Percentiles rank a stretch among this genome's conserved stretches.
These are phyloP conservation scores for Aporophyla lueneburgensis DNA, from an alignment of 2,888 invertebrate genomes.

Conservation along the genomic window DNA sequence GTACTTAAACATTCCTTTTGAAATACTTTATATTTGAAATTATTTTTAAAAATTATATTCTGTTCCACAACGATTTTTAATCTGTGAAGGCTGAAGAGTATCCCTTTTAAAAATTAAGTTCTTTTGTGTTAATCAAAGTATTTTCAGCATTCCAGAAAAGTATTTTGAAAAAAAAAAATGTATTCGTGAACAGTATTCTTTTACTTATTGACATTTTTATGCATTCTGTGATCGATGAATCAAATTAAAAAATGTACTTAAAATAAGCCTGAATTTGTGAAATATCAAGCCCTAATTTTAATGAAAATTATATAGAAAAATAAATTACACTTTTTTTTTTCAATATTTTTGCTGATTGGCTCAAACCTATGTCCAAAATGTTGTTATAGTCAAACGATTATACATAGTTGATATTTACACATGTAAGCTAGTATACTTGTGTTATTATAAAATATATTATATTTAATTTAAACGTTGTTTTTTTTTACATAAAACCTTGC, in stretches of 20 bases:
- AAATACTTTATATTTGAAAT: slow-evolving; percentile 17
- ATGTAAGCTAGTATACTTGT: slow-evolving; percentile 83
- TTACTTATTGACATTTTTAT: slow-evolving; percentile 60
- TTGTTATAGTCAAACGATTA: slow-evolving; percentile 72
- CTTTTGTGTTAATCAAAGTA: slow-evolving; percentile 15
- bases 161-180: slow-evolving; percentile 42
- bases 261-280: slow-evolving; percentile 38
- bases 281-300: slow-evolving; percentile 32
- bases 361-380: slow-evolving; percentile 76
- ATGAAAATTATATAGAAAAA: slow-evolving; percentile 26
- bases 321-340: slow-evolving; percentile 23
- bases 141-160: slow-evolving; percentile 55
- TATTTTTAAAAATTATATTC: slow-evolving; percentile 19
- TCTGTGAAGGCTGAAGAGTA: slow-evolving; percentile 46
- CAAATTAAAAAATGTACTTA: slow-evolving; percentile 59
- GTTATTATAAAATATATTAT: slow-evolving; percentile 88
- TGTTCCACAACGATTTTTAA: slow-evolving; percentile 28
- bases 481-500: neutral
- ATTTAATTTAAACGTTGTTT: slow-evolving; percentile 73
- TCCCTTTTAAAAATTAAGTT: slow-evolving; percentile 22
- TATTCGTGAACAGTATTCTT: slow-evolving; percentile 64
- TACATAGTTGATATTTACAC: slow-evolving; percentile 73
- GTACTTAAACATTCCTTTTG: slow-evolving; percentile 57
- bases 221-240: slow-evolving; percentile 59
- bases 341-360: slow-evolving; percentile 72